Evolutionary conservation across 2,888 invertebrate species (phyloP), one percentile per base, ranked within the genome.

Genomic region (Caenorhabditis angaria): DNA sequence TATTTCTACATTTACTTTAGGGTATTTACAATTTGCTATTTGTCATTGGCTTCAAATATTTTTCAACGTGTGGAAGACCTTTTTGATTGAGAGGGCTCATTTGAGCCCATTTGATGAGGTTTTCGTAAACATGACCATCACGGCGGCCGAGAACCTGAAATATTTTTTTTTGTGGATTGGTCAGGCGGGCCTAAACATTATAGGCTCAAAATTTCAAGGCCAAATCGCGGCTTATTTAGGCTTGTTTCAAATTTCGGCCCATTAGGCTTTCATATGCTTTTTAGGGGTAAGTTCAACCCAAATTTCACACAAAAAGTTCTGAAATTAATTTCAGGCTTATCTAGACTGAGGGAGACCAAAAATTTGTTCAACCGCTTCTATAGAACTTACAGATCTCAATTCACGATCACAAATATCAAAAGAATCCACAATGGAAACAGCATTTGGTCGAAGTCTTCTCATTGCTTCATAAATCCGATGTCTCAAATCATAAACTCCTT

Each of bases 361-460:
- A n/a, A n/a, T n/a, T n/a, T n/a, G n/a, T n/a, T n/a, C n/a, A n/a
- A n/a, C n/a, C 18, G n/a, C 51, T 18, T 20, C 5, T 27, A 28
- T 20, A 41, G 10, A 25, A 5, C 10, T 32, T n/a, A 20, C 57
- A 20, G 89, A 89, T 67, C 88, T 83, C 50, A 90, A 83, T 28
- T 88, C 83, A 12, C 85, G 76, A 76, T 89, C 89, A 8, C 85
- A 84, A 70, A 88, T 86, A 87, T 95, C 95, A 87, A 95, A 97
- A 10, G 94, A 92, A 89, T 97, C 97, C 0, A 95, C 95, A 29
- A 97, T 90, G 0, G 93, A 93, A 0, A 97, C 93, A 0, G 94
- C 94, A 88, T 95, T 93, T 1, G 94, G 94, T 54, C 96, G 91
- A 51, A 97, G 70, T 56, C 68, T 73, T 14, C 54, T 70, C 65